Conservation (phyloP, 2,888 invertebrate species). For the Melinopterus prodromus region DNA sequence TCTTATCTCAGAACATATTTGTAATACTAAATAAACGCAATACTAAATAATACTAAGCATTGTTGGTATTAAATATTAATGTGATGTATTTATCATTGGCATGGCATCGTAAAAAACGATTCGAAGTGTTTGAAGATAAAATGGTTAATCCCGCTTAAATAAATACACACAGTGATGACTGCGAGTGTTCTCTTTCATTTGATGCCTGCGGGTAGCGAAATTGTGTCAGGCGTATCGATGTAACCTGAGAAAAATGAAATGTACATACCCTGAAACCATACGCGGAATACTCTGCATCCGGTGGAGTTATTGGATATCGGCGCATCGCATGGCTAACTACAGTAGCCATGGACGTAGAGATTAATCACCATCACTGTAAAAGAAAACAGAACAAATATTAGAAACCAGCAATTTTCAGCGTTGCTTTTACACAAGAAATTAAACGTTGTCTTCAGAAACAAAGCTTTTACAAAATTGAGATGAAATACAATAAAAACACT, state of each 20-base stretch:
- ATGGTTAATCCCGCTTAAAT: not conserved
- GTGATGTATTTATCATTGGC: not conserved
- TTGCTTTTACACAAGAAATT: too few species aligned
- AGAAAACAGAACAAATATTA: constrained; percentile 55
- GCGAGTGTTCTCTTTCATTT: not conserved
- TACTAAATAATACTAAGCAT: not conserved
- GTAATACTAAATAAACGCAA: not conserved
- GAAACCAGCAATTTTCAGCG: not conserved
- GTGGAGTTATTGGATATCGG: constrained; percentile 69
- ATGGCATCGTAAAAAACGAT: not conserved
- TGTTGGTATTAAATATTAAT: not conserved
- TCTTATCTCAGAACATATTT: not conserved
- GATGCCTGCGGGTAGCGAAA: not conserved
- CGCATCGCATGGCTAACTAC: constrained; percentile 76
- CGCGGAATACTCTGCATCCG: constrained; percentile 69
- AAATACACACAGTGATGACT: not conserved
- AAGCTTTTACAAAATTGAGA: too few species aligned
- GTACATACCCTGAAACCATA: constrained; percentile 69
- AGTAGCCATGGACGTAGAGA: constrained; percentile 69
- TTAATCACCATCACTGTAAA: constrained; percentile 68
- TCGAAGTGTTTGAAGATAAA: not conserved
- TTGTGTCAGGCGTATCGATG: not conserved
- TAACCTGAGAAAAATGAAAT: constrained; percentile 15
- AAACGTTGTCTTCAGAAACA: too few species aligned
- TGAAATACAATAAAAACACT: too few species aligned